phyloP scores from a whole-genome alignment of 2,113 vertebrate genomes.

The Nymphicus hollandicus region DNA sequence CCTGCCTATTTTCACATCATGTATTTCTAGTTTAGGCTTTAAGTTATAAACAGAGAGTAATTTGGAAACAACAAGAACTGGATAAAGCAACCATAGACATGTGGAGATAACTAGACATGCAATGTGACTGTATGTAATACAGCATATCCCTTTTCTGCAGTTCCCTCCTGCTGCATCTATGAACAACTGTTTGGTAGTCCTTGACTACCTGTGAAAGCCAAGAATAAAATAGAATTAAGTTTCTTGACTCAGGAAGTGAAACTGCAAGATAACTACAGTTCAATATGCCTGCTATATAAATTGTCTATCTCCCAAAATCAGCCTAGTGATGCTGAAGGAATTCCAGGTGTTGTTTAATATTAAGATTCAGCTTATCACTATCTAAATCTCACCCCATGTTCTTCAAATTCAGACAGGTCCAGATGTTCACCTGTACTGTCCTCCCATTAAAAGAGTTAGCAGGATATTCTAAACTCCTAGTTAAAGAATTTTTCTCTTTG shows the following conservation, averaged over 20 bases:
- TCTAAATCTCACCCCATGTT: not conserved
- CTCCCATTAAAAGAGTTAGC: not conserved
- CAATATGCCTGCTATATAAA: not conserved
- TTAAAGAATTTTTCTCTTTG: not conserved
- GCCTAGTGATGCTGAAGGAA: not conserved
- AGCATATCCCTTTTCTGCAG: not conserved
- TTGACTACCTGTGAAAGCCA: not conserved
- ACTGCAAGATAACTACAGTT: not conserved
- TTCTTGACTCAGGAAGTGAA: not conserved
- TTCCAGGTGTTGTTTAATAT: not conserved
- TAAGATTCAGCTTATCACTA: not conserved
- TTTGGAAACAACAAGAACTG: not conserved
- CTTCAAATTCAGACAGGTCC: not conserved
- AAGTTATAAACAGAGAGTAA: not conserved
- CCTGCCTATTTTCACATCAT: not conserved
- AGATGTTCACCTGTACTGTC: not conserved
- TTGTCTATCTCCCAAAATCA: not conserved
- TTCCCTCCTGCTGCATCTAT: accelerated
- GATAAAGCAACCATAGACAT: not conserved
- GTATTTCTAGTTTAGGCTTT: not conserved
- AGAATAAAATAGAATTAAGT: not conserved
- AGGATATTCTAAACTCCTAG: not conserved
- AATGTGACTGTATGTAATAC: no score
- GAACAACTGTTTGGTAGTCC: not conserved
- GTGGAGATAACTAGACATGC: not conserved